Evolutionary conservation across 2,113 vertebrate species (phyloP), one percentile per base, ranked within the genome.

Genomic region (Tychaedon coryphoeus): DNA sequence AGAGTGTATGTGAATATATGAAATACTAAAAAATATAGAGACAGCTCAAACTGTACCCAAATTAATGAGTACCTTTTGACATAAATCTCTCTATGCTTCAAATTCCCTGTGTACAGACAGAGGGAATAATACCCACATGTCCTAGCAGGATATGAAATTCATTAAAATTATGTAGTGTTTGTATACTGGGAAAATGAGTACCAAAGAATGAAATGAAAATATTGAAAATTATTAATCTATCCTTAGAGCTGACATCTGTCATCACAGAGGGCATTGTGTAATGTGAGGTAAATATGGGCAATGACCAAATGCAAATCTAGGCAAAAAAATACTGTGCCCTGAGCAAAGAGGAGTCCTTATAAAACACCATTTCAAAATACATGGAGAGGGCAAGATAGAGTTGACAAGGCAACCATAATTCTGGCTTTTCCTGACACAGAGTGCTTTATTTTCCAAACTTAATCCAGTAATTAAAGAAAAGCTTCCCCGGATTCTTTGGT

Each of bases 111-210:
- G 67, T 67, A 73, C 54, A 74, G 64, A 73, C 54, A 74, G 64
- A 83, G 43, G 24, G 14, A 93, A 92, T 67, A 95, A 77, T 90
- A 61, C 11, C 60, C 56, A 56, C 71, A 17, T 86, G 54, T 90
- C 48, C 77, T 88, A 71, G 67, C 47, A 90, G 81, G 67, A 83
- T 90, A 90, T 85, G 84, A 95, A 93, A 87, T 72, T 91, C 57
- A 92, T 96, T 96, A 93, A 74, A 73, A 73, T 90, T 88, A 90
- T 80, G 58, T 40, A 79, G 90, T 88, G 78, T 85, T 95, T 91
- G 19, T 65, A 45, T 56, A 24, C 71, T 67, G 18, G 38, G 86
- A 79, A 79, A 75, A 86, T 80, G 29, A 93, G 33, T 51, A 76
- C 26, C 22, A 72, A 94, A 61, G 65, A 82, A 85, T n/a, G 62